Conservation (phyloP, 2,888 invertebrate genomes). For the Eugnorisma glareosa region DNA sequence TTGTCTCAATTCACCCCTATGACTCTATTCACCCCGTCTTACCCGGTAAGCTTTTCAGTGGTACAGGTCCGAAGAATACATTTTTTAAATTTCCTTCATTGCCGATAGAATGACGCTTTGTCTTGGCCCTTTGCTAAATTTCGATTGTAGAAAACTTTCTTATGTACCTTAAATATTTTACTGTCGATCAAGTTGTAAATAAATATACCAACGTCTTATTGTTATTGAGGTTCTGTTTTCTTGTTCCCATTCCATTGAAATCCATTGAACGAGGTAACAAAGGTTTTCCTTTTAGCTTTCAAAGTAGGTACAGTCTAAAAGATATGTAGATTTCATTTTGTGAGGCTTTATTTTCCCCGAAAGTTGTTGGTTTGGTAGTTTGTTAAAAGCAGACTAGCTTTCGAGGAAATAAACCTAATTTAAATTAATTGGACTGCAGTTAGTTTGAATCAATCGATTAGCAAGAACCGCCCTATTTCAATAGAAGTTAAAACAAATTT, state of each 20-base stretch:
- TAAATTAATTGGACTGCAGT: background rate
- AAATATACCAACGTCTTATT: background rate
- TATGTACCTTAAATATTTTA: background rate
- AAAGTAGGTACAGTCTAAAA: background rate
- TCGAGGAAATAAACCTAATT: background rate
- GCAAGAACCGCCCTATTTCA: background rate
- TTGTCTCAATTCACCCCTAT: background rate
- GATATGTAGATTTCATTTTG: conserved; percentile 12
- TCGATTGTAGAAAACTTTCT: background rate
- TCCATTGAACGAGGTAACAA: conserved; percentile 22
- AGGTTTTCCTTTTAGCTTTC: conserved; percentile 6
- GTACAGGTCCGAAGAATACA: background rate
- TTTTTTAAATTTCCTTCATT: background rate
- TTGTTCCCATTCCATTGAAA: conserved; percentile 4
- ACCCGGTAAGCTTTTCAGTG: background rate
- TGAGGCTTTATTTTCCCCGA: background rate
- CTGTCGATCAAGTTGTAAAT: conserved; percentile 9
- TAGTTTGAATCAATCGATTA: background rate
- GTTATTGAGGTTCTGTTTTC: conserved; percentile 21
- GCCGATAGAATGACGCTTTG: background rate
- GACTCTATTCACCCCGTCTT: background rate
- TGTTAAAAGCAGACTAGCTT: background rate
- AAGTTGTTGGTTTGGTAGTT: background rate
- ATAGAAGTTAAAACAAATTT: background rate
- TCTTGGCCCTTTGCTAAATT: background rate